Evolutionary conservation across 2,888 invertebrate species (phyloP), one percentile per base, ranked within the genome.

Genomic region (Melipona bicolor): DNA sequence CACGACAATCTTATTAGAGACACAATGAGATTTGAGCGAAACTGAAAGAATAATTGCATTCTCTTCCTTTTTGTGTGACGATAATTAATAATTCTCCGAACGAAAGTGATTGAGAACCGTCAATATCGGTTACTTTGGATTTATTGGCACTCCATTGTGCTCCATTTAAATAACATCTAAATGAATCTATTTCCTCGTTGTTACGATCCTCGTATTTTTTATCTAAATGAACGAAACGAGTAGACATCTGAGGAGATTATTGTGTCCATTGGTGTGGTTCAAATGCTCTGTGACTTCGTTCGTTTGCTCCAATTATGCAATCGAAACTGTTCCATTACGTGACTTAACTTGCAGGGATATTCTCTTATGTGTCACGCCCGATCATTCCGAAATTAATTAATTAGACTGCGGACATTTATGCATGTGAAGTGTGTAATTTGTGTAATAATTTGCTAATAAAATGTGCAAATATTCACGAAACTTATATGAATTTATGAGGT

Each of bases 101-200:
- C 54, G 71, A 73, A 27, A 27, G 27, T 1, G 56, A 56, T 61
- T 59, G 61, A 84, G 83, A 83, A 79, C 76, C 83, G 52, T 54
- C 72, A 27, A 24, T 49, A 77, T 70, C 59, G 79, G 79, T 83
- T 83, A 61, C 76, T 64, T 61, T 27, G 68, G 32, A 78, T 74
- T 76, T 82, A 82, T 84, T 84, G 75, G 9, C 32, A 15, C 75
- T 52, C 62, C 43, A 78, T 82, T 84, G 77, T 78, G 67, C 27
- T 68, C 62, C 62, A 75, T 72, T 59, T 49, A 69, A 36, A 5
- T 62, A 50, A 15, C 21, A 32, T 36, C 36, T 36, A 36, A 36
- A 36, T 50, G 59, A 27, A 74, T 78, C 78, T 75, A 75, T 75
- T 78, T 84, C 84, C 67, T 61, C 49, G 19, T 81, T 69, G 81